Evolutionary conservation across 2,113 vertebrate species (phyloP).

Genomic region (Tyrannus savana): DNA sequence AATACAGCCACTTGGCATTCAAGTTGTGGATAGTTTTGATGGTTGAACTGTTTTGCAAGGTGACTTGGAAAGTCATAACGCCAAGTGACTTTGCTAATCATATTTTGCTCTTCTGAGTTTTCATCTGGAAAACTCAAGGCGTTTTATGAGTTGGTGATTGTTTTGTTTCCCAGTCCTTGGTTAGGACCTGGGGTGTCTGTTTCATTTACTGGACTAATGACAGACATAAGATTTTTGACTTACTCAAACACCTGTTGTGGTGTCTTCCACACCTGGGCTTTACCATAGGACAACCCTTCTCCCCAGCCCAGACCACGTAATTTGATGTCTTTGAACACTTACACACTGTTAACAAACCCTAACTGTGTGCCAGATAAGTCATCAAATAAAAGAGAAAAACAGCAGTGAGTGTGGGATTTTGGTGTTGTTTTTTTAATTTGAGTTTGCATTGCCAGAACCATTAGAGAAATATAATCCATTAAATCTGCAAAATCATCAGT

Average conservation of each 20-base stretch:
- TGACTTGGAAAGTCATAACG: background rate
- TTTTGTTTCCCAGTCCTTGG: background rate
- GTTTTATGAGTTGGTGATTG: background rate
- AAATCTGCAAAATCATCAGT: conserved; percentile 62
- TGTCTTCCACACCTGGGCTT: background rate
- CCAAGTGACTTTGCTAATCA: conserved; percentile 11
- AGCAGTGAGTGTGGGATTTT: background rate
- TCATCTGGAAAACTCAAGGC: background rate
- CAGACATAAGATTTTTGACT: background rate
- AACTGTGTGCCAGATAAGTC: background rate
- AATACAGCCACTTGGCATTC: background rate
- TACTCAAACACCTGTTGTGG: background rate
- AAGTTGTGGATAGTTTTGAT: background rate
- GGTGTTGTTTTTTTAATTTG: background rate
- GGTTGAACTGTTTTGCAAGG: background rate
- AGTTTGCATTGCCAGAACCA: conserved; percentile 37
- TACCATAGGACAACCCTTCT: background rate
- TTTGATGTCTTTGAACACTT: background rate
- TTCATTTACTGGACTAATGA: background rate
- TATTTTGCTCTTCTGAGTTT: background rate
- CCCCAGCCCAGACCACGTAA: background rate
- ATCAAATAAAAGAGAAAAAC: conserved; percentile 19
- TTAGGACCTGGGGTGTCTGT: background rate
- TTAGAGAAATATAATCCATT: conserved; percentile 47
- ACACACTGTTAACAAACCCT: background rate